These are phyloP conservation scores for Xenopus borealis DNA, from an alignment of 2,113 vertebrate species.

Conservation along the genomic window DNA sequence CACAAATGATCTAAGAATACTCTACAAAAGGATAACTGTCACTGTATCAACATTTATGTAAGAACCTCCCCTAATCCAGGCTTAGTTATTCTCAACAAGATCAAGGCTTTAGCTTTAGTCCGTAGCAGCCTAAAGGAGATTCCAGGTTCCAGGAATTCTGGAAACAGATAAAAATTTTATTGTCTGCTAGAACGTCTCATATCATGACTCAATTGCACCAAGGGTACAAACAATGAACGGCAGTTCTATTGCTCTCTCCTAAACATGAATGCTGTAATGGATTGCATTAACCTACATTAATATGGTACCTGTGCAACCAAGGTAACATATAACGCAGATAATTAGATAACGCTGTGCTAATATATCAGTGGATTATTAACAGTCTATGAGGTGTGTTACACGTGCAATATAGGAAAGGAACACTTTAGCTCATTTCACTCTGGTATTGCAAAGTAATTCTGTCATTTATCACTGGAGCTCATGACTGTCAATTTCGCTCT, in stretches of 20 bases:
- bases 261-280: too few species aligned
- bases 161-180: background rate
- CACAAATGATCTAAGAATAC: too few species aligned
- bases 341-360: too few species aligned
- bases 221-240: too few species aligned
- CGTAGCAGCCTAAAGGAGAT: background rate
- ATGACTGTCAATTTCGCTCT: constrained; percentile 40
- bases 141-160: background rate
- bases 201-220: too few species aligned
- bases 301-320: too few species aligned
- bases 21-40: background rate
- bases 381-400: too few species aligned
- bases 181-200: too few species aligned
- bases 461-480: constrained; percentile 36
- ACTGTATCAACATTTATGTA: background rate
- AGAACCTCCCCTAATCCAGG: background rate
- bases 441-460: background rate
- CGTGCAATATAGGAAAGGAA: background rate
- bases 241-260: too few species aligned
- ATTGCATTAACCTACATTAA: too few species aligned
- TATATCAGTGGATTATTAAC: too few species aligned
- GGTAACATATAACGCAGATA: too few species aligned
- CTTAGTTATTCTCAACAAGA: background rate
- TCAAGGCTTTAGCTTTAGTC: background rate
- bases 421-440: background rate